phyloP scores from a whole-genome alignment of 2,113 vertebrate species.

The Semnornis frantzii region DNA sequence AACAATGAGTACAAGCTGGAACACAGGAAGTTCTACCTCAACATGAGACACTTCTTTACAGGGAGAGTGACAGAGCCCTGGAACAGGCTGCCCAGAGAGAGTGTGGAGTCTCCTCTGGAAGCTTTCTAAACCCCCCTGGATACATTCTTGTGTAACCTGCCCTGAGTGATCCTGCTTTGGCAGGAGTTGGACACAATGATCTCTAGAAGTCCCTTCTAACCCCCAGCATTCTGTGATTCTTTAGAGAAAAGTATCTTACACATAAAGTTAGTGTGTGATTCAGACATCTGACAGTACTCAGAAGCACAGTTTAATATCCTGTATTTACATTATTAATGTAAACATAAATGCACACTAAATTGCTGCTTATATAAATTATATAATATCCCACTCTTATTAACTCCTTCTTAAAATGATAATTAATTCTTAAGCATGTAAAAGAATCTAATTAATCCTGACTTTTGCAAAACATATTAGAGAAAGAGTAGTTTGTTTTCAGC shows the following conservation, averaged over 20 bases:
- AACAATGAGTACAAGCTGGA: no score
- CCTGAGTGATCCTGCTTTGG: no score
- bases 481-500: slow-evolving; percentile 33
- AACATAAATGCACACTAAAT: slow-evolving; percentile 44
- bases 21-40: no score
- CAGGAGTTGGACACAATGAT: no score
- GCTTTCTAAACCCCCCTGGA: no score
- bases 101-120: no score
- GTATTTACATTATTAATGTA: slow-evolving; percentile 20
- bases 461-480: slow-evolving; percentile 32
- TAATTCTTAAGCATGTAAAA: slow-evolving; percentile 24
- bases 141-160: no score
- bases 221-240: neutral
- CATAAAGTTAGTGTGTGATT: neutral
- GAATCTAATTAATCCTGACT: slow-evolving; percentile 42
- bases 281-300: neutral
- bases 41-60: no score
- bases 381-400: slow-evolving; percentile 20
- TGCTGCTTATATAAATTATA: slow-evolving; percentile 47
- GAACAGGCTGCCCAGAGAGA: no score
- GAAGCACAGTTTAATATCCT: neutral
- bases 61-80: no score
- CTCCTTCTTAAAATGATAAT: slow-evolving; percentile 32
- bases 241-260: neutral
- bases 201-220: no score